Conservation (phyloP, 2,888 invertebrate species). For the Drosophila pseudotalamancana region DNA sequence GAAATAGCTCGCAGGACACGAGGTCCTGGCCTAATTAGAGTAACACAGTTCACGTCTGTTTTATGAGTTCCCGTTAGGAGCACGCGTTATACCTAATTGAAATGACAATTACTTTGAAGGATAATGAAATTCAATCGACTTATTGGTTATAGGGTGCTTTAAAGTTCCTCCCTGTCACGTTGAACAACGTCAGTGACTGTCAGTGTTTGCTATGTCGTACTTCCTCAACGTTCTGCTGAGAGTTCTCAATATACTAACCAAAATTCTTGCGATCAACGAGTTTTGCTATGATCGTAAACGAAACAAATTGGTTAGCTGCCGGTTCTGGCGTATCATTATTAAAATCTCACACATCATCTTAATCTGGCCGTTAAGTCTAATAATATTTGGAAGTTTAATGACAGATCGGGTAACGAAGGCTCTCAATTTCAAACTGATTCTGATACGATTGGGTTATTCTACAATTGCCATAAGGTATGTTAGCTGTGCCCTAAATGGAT, state of each 20-base stretch:
- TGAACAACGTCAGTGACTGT: neutral
- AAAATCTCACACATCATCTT: neutral
- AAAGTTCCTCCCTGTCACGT: neutral
- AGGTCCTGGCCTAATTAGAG: slow-evolving; percentile 1
- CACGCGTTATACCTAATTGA: neutral
- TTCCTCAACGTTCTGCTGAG: neutral
- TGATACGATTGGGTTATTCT: accelerated
- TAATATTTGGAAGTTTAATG: neutral
- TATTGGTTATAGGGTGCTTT: neutral
- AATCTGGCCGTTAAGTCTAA: neutral
- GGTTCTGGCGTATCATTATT: neutral
- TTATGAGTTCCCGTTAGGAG: neutral
- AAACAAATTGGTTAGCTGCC: neutral
- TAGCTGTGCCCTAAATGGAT: neutral
- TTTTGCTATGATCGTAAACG: slow-evolving; percentile 1
- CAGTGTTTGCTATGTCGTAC: slow-evolving; percentile 7
- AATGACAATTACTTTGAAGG: neutral
- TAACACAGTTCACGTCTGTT: slow-evolving; percentile 1
- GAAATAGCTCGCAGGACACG: slow-evolving; percentile 3
- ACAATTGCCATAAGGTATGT: neutral
- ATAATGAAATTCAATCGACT: neutral
- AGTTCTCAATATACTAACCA: neutral
- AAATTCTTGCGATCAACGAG: neutral
- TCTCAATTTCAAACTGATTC: neutral
- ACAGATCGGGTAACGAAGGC: neutral